Base-by-base conservation (phyloP, 2,113 vertebrate genomes). In the Himantopus leucocephalus region DNA sequence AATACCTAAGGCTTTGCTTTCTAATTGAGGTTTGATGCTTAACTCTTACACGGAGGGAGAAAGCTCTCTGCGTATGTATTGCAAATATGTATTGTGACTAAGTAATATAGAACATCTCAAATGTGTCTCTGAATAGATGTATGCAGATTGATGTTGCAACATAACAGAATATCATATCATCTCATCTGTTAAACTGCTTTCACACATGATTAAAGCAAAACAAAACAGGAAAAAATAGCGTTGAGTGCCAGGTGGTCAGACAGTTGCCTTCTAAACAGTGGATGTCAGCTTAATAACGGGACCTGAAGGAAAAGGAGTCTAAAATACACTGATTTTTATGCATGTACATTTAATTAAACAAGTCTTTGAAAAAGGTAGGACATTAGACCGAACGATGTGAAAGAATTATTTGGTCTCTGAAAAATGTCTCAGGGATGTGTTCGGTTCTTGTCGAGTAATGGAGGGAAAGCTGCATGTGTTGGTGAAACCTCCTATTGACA, bases 331-430 rank as follows among this genome's bases (percentile, higher is more conserved):
- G 58, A 9, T 41, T 15, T 97, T 94, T 88, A 72, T 94, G 72
- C 32, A 37, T 92, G 67, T 95, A 45, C 53, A 76, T 96, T 91
- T 87, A 93, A 97, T 85, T 59, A 75, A 75, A 35, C 4, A 29
- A 16, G 1, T 16, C 37, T 45, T 81, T 75, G 82, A 76, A 75
- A 95, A 97, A 50, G 48, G 22, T 24, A 50, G 48, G 22, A 29
- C 23, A 20, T 29, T 78, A 93, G 64, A 71, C 23, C 90, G 85
- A 94, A 81, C 70, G 88, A 72, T 50, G 30, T 68, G 79, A 87
- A 97, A 87, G 74, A 97, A 92, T 78, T 86, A 86, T 92, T 96
- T 88, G 80, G 32, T 56, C 17, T 89, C 79, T 95, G 66, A 86
- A 93, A 96, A 96, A 62, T 18, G 56, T 53, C 67, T 64, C 35